A percentile compares a stretch with the other conserved stretches of the same genome.
These are phyloP conservation scores for Aspidoscelis tigris DNA, from an alignment of 2,113 vertebrate species.

Conservation along the genomic window DNA sequence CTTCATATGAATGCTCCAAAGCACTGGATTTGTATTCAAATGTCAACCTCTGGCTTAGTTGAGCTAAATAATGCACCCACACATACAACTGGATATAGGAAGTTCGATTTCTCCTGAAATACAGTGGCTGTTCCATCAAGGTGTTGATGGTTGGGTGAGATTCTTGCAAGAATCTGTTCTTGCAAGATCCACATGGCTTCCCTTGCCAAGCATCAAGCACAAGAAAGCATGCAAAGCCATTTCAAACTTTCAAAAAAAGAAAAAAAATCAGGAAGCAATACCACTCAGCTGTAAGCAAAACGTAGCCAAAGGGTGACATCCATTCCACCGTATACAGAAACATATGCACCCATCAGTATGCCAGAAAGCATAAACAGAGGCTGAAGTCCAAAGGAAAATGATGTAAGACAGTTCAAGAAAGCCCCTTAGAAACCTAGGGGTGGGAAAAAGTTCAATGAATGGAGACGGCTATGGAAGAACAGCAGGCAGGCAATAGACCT, in stretches of 20 bases:
- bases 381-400: background rate
- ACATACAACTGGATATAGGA: too few relatives aligned
- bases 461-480: too few relatives aligned
- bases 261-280: background rate
- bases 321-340: too few relatives aligned
- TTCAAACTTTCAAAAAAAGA: too few relatives aligned
- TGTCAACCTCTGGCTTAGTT: too few relatives aligned
- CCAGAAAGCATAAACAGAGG: background rate
- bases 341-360: background rate
- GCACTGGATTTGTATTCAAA: too few relatives aligned
- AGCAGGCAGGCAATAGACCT: too few relatives aligned
- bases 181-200: slow-evolving; percentile 39
- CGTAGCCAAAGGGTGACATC: background rate
- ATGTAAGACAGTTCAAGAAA: background rate
- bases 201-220: slow-evolving; percentile 9
- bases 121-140: background rate
- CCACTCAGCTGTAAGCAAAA: background rate
- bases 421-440: background rate
- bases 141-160: too few relatives aligned
- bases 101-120: background rate
- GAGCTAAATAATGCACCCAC: too few relatives aligned
- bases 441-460: too few relatives aligned
- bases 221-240: slow-evolving; percentile 25
- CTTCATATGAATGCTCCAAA: too few relatives aligned
- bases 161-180: background rate